Evolutionary conservation across 1,140 invertebrate species (phyloP), one percentile per base, ranked within the genome.

Genomic region (Zaprionus ghesquierei): DNA sequence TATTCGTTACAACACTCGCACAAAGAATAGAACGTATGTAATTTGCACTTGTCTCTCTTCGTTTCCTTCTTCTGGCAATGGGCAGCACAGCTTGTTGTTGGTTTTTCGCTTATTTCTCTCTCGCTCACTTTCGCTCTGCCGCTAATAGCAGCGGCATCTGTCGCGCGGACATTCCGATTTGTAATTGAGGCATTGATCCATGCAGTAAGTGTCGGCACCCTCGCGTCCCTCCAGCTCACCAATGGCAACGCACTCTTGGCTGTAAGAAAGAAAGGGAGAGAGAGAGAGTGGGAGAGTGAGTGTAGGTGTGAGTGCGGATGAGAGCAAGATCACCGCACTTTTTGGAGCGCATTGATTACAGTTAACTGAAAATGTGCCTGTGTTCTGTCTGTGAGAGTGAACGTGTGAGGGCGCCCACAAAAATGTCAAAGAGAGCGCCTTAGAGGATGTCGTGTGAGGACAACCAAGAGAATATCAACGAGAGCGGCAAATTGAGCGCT

Each of bases 191-290:
- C 96, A 97, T 70, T 95, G 93, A 89, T 97, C 96, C 94, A 96
- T 94, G 84, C 96, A 97, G 80, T 96, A 96, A n/a, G 95, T 94
- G 74, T 96, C 96, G 5, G 96, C 96, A 25, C 96, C 96, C 12
- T 94, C 93, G 58, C 93, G 93, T 12, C 95, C 95, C 77, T 93
- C 94, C 63, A 96, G 91, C 74, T 97, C 95, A 9, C 96, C 96
- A 46, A 97, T 93, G 1, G 96, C 96, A 56, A 96, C 95, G 84
- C 96, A 97, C 27, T 94, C 93, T 81, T 95, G 93, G 33, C 96
- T 97, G 92, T 15, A 49, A 20, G 29, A 27, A 6, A 29, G 29
- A 51, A 18, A 46, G 2, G 5, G 50, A 27, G 20, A 29, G 18
- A 23, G 13, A 58, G 33, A 22, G 38, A 62, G 12, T n/a, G n/a